phyloP scores from a whole-genome alignment of 2,888 invertebrate species.

The Pollenia angustigena region DNA sequence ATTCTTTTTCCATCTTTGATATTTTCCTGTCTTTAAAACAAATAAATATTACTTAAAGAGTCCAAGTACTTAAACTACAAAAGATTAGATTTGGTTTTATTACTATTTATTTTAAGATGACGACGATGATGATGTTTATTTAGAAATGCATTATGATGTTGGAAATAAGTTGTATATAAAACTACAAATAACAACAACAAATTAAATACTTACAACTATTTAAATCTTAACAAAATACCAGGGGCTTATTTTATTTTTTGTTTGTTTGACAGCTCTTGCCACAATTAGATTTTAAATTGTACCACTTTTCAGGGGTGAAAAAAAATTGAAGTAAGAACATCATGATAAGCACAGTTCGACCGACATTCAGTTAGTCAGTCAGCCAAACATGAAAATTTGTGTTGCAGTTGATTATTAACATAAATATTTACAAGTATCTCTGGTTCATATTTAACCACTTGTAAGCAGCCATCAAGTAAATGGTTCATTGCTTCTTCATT shows the following conservation, averaged over 20 bases:
- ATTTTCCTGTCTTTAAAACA: neutral
- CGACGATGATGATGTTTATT: neutral
- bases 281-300: constrained; percentile 43
- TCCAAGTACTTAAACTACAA: neutral
- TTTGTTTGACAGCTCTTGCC: constrained; percentile 28
- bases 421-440: constrained; percentile 22
- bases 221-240: neutral
- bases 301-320: neutral
- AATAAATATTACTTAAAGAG: neutral
- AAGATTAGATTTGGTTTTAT: constrained; percentile 22
- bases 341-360: constrained; percentile 33
- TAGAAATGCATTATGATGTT: constrained; percentile 9
- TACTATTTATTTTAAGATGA: neutral
- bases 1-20: no score
- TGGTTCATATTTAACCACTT: constrained; percentile 35
- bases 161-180: neutral
- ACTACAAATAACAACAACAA: neutral
- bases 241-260: neutral
- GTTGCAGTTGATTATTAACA: constrained; percentile 25
- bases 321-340: constrained; percentile 8
- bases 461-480: constrained; percentile 22
- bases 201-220: neutral
- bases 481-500: constrained; percentile 3
- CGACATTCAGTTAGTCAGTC: neutral
- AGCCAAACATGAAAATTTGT: constrained; percentile 1